These are phyloP conservation scores for Siderastrea radians DNA, from an alignment of 92 coral and sea anemone genomes.

Conservation along the genomic window DNA sequence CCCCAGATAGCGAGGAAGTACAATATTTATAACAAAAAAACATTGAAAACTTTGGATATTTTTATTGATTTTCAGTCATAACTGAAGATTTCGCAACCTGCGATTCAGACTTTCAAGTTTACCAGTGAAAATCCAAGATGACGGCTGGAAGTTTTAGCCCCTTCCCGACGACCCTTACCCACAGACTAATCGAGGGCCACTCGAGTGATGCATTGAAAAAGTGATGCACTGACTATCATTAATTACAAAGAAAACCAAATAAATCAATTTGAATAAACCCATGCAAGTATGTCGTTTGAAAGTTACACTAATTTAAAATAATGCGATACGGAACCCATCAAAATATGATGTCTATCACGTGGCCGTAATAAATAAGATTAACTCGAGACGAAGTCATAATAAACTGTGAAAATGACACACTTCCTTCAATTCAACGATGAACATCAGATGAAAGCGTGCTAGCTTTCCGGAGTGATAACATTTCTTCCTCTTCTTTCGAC, in stretches of 20 bases:
- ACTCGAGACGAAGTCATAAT: neutral
- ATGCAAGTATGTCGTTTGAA: neutral
- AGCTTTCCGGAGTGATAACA: neutral
- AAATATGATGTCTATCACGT: neutral
- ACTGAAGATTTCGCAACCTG: too few relatives aligned
- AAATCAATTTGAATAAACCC: conserved; percentile 1
- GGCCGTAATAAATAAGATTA: neutral
- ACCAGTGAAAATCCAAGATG: neutral
- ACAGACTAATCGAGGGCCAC: neutral
- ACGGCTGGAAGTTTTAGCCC: neutral
- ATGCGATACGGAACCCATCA: too few relatives aligned
- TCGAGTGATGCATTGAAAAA: neutral
- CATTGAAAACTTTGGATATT: too few relatives aligned
- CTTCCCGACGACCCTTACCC: neutral
- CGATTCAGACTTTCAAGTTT: too few relatives aligned
- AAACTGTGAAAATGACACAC: neutral
- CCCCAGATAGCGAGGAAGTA: too few relatives aligned
- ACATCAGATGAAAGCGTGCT: neutral
- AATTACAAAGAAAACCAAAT: neutral
- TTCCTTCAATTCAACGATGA: neutral
- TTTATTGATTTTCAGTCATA: too few relatives aligned
- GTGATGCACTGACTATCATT: neutral
- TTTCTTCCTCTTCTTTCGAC: neutral
- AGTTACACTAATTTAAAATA: too few relatives aligned
- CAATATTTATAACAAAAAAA: too few relatives aligned